These are phyloP conservation scores for Nomada ferruginata DNA, from an alignment of 2,888 invertebrate genomes.

Conservation along the genomic window DNA sequence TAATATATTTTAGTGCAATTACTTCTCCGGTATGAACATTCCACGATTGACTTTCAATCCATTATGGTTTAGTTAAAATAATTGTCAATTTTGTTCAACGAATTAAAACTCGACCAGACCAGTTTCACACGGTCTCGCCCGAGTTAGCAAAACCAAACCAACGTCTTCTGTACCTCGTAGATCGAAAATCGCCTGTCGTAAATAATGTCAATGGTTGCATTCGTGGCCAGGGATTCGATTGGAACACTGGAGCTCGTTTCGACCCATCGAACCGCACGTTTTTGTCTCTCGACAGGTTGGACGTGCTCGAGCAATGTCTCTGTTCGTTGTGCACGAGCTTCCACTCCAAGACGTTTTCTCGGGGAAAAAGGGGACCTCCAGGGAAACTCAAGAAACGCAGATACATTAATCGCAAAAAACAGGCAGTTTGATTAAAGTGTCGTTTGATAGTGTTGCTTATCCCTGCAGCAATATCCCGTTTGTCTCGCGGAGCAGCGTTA, in stretches of 20 bases:
- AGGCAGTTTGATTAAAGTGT: not conserved
- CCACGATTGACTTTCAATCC: no score
- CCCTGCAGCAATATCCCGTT: not conserved
- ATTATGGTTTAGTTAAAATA: no score
- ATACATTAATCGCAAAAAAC: not conserved
- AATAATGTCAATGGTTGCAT: constrained; percentile 23
- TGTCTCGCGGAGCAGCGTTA: not conserved
- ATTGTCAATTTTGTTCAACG: no score
- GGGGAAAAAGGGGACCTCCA: not conserved
- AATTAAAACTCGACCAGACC: not conserved
- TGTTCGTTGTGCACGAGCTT: constrained; percentile 12
- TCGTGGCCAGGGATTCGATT: not conserved
- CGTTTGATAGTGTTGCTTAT: not conserved
- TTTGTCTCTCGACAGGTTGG: constrained; percentile 19
- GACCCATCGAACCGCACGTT: constrained; percentile 7
- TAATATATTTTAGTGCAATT: no score
- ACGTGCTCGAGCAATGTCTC: constrained; percentile 27
- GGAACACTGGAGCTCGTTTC: not conserved
- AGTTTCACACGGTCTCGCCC: constrained; percentile 7
- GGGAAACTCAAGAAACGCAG: not conserved
- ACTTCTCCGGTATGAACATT: no score
- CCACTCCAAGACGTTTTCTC: not conserved
- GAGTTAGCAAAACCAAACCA: constrained; percentile 9
- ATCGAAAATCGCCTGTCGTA: constrained; percentile 39
- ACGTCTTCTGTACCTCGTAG: constrained; percentile 24